phyloP scores from a whole-genome alignment of 1,140 invertebrate genomes.

The Nomia melanderi region DNA sequence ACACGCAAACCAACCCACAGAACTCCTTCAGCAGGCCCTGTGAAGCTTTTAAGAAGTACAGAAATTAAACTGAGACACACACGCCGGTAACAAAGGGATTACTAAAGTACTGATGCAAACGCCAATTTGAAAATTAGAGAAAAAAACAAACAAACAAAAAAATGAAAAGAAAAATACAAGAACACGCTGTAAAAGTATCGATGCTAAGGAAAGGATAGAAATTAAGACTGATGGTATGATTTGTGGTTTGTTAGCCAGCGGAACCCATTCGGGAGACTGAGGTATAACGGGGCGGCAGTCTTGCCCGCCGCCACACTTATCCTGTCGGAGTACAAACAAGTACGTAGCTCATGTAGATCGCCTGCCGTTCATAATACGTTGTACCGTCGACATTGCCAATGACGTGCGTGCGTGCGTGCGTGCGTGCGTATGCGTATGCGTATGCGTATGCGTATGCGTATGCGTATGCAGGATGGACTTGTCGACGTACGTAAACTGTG shows the following conservation, averaged over 20 bases:
- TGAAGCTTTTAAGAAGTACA: not conserved
- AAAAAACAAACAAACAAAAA: not conserved
- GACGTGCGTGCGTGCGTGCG: slow-evolving; percentile 62
- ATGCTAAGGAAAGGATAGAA: slow-evolving; percentile 51
- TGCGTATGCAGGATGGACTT: slow-evolving; percentile 63
- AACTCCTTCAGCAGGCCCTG: not conserved
- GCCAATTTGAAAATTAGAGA: not conserved
- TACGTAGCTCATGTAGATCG: slow-evolving; percentile 82
- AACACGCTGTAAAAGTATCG: slow-evolving; percentile 48
- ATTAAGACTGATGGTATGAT: slow-evolving; percentile 79
- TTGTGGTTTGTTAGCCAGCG: slow-evolving; percentile 85
- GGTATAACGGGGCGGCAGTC: slow-evolving; percentile 81
- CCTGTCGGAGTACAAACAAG: slow-evolving; percentile 85
- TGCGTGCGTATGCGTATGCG: slow-evolving; percentile 66
- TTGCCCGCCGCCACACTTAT: slow-evolving; percentile 80
- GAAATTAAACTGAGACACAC: slow-evolving; percentile 9
- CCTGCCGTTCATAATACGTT: slow-evolving; percentile 78
- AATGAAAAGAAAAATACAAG: not conserved
- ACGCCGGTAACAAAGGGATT: not conserved
- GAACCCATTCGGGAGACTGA: slow-evolving; percentile 88
- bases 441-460: slow-evolving; percentile 58
- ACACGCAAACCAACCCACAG: not conserved
- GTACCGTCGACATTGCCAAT: slow-evolving; percentile 71
- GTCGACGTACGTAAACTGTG: slow-evolving; percentile 65
- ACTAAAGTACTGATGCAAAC: slow-evolving; percentile 44